These are phyloP conservation scores for Polydrusus tereticollis DNA, from an alignment of 2,888 invertebrate species.

Conservation along the genomic window DNA sequence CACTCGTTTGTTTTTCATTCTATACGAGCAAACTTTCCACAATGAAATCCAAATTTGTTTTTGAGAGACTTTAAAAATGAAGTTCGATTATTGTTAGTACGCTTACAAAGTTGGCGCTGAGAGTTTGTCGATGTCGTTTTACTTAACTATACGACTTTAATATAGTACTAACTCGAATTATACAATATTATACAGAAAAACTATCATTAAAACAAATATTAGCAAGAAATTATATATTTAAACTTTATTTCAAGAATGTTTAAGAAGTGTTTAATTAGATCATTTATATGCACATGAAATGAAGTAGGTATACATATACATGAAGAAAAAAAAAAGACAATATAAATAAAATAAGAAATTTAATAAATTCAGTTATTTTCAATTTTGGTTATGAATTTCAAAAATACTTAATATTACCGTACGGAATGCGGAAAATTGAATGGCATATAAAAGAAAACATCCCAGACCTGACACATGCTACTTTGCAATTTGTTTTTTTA, in stretches of 20 bases:
- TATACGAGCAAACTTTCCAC: slow-evolving; percentile 47
- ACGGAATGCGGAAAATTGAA: neutral
- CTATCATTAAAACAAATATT: no score
- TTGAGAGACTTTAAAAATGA: slow-evolving; percentile 51
- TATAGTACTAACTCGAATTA: no score
- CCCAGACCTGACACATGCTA: neutral
- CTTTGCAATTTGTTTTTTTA: neutral
- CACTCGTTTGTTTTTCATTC: slow-evolving; percentile 51
- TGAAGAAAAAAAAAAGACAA: no score
- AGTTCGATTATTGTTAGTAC: slow-evolving; percentile 36
- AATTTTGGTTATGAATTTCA: neutral
- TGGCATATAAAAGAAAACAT: neutral
- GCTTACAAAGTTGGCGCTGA: slow-evolving; percentile 16
- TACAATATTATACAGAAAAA: no score
- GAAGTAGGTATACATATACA: no score
- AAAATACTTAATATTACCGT: neutral
- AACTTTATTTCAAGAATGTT: no score
- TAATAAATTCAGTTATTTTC: neutral
- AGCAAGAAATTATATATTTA: no score
- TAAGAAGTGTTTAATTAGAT: no score
- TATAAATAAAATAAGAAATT: no score
- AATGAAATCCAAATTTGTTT: slow-evolving; percentile 53
- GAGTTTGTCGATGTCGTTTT: slow-evolving; percentile 12
- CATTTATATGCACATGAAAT: no score
- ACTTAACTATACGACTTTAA: neutral